These are phyloP conservation scores for Oreotrochilus melanogaster DNA, from an alignment of 2,113 vertebrate genomes.

Conservation along the genomic window DNA sequence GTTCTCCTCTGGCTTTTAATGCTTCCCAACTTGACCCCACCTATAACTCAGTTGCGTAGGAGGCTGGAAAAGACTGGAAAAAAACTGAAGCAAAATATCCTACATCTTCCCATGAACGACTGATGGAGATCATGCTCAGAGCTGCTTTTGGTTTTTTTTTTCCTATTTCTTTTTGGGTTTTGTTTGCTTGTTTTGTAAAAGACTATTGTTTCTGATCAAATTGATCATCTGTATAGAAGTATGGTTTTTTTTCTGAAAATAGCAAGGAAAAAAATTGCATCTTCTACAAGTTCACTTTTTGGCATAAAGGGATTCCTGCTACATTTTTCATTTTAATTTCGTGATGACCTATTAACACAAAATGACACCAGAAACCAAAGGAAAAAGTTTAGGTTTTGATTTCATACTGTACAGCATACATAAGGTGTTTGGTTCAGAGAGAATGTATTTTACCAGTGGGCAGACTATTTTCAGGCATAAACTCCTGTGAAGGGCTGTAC, in stretches of 20 bases:
- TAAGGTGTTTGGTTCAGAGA: background rate
- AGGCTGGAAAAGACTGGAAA: slow-evolving; percentile 39
- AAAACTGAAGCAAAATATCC: slow-evolving; percentile 26
- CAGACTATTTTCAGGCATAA: background rate
- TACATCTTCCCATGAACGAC: background rate
- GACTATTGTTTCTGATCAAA: background rate
- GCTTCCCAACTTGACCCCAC: slow-evolving; percentile 21
- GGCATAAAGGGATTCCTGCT: background rate
- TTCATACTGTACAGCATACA: background rate
- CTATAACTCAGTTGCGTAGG: slow-evolving; percentile 18
- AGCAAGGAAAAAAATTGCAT: background rate
- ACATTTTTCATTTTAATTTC: background rate
- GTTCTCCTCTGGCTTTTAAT: slow-evolving; percentile 19
- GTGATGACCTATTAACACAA: background rate
- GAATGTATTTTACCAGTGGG: background rate
- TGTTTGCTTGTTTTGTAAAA: background rate
- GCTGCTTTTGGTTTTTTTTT: background rate
- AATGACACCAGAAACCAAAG: background rate
- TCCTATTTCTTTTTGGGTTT: too few relatives aligned
- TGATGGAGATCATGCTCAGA: background rate
- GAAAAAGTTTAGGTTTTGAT: background rate
- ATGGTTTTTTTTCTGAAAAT: background rate
- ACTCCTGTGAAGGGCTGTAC: background rate
- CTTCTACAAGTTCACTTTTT: background rate
- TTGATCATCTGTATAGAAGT: background rate